These are phyloP conservation scores for Drosophila atripex DNA, from an alignment of 2,888 invertebrate species.

Conservation along the genomic window DNA sequence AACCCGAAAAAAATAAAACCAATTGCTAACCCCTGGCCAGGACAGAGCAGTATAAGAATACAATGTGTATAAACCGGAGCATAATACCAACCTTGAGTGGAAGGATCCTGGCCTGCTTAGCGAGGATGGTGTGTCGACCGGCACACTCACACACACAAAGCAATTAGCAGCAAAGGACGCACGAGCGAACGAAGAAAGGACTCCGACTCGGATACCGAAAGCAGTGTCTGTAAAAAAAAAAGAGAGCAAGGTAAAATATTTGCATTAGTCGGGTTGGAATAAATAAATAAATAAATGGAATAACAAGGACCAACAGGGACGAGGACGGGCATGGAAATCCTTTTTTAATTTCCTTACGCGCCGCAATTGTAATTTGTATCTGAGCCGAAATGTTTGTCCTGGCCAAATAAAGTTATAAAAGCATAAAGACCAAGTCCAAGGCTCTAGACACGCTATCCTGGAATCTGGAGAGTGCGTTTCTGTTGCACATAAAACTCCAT, in stretches of 20 bases:
- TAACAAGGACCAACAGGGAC: constrained; percentile 11
- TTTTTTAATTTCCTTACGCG: constrained; percentile 71
- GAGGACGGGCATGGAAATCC: constrained; percentile 48
- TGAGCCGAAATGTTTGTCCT: constrained; percentile 54
- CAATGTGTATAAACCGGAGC: constrained; percentile 22
- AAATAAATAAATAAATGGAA: constrained; percentile 56
- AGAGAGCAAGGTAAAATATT: constrained; percentile 64
- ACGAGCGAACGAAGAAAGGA: constrained; percentile 55
- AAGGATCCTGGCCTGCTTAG: constrained; percentile 60
- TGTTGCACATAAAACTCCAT: constrained; percentile 80
- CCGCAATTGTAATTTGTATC: constrained; percentile 76
- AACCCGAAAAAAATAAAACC: constrained; percentile 38
- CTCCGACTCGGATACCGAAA: constrained; percentile 3
- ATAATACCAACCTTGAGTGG: constrained; percentile 66
- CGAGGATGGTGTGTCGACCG: constrained; percentile 27
- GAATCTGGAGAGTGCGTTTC: constrained; percentile 65
- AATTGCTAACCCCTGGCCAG: constrained; percentile 40
- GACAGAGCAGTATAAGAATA: constrained; percentile 46
- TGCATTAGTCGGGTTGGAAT: constrained; percentile 67
- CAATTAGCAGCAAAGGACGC: constrained; percentile 74
- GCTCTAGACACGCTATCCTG: constrained; percentile 8
- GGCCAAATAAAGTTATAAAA: constrained; percentile 79
- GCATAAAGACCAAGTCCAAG: constrained; percentile 52
- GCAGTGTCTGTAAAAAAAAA: constrained; percentile 56
- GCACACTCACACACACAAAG: constrained; percentile 58